A percentile compares a stretch with the other conserved stretches of the same genome.
Conservation (phyloP, 1,140 invertebrate species). For the Sarcophaga bullata region DNA sequence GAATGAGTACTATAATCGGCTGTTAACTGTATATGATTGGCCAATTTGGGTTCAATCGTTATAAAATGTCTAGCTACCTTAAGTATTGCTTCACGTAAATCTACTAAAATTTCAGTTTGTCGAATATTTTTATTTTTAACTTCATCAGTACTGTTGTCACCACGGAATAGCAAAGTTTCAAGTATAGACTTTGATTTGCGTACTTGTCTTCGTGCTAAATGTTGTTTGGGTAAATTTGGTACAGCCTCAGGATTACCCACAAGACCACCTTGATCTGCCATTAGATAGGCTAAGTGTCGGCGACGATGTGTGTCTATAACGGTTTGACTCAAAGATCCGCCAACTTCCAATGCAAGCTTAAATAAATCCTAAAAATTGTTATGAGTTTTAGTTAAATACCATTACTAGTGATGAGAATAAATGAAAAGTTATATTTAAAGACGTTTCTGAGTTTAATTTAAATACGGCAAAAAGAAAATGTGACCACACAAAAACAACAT, state of each 20-base stretch:
- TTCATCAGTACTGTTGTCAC: constrained; percentile 79
- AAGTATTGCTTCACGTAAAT: constrained; percentile 94
- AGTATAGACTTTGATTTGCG: constrained; percentile 91
- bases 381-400: too few species aligned
- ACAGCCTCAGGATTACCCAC: constrained; percentile 89
- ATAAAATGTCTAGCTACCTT: constrained; percentile 68
- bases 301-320: constrained; percentile 90
- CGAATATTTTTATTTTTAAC: constrained; percentile 96
- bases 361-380: constrained; percentile 64
- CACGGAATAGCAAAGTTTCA: constrained; percentile 86
- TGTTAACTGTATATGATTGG: constrained; percentile 77
- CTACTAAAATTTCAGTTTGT: constrained; percentile 93
- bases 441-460: too few species aligned
- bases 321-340: constrained; percentile 82
- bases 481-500: too few species aligned
- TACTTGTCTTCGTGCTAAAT: constrained; percentile 84
- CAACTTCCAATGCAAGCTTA: constrained; percentile 68
- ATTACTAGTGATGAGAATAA: too few species aligned
- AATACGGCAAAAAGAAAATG: too few species aligned
- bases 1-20: constrained; percentile 97
- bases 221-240: constrained; percentile 92
- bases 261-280: constrained; percentile 94
- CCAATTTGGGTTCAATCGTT: constrained; percentile 63
- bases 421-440: too few species aligned
- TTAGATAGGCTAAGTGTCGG: constrained; percentile 92